Base-by-base conservation (phyloP, 2,888 invertebrate genomes). In the Agrotis ipsilon region DNA sequence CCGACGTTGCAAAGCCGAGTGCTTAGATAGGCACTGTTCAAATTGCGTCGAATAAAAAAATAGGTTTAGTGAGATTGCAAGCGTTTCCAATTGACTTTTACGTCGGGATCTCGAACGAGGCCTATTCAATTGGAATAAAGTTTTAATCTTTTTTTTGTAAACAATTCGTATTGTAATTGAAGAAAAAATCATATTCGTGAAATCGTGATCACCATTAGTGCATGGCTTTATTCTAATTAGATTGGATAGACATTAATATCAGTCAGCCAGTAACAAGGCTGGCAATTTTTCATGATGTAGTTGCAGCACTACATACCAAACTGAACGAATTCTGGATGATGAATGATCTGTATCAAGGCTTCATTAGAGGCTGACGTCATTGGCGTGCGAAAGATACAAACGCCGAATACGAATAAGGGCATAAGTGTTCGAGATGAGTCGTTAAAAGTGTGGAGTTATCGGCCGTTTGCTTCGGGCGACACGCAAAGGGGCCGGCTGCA, bases 1-100 rank as follows among this genome's bases (percentile, higher is more conserved):
- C 89, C 86, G 78, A 86, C 83, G 88, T 84, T 85, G 86, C 89
- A 81, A 87, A 87, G 88, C 81, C 84, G 73, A 90, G 89, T 88
- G 91, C 91, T 93, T 92, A 93, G 92, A 93, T 90, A 90, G 90
- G 87, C 86, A 84, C 85, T 86, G 89, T 86, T 91, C 90, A 92
- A 92, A 93, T 93, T 92, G 90, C 92, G 83, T 85, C 73, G 84
- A 90, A 91, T 90, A 92, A 94, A 91, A 90, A 93, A 93, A 89
- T 89, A 84, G 85, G 80, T 88, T 90, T 87, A 90, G 86, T 90
- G 84, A 79, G 86, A 92, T 91, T 91, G 89, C 89, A 86, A 91
- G 88, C 88, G 89, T 90, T 91, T 89, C 86, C 89, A 91, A 92
- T 91, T 86, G 89, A 85, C 84, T 86, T 86, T 87, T 85, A 86